A percentile compares a stretch with the other conserved stretches of the same genome.
phyloP scores from a whole-genome alignment of 2,888 invertebrate species.

The Mechanitis mazaeus region DNA sequence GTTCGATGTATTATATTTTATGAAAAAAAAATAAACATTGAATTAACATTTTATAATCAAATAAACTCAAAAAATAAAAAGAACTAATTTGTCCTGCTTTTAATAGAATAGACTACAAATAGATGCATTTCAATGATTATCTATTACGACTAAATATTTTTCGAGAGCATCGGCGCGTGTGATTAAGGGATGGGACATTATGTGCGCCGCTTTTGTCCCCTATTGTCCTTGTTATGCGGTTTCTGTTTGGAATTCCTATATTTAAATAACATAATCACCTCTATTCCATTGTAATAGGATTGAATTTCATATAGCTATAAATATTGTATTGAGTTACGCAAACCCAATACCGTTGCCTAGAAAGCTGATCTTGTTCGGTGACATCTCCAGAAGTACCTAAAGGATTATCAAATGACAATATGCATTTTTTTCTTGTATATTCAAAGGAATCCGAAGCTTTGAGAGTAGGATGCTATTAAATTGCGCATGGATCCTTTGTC shows the following conservation, averaged over 20 bases:
- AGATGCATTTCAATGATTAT: constrained; percentile 51
- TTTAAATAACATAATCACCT: constrained; percentile 14
- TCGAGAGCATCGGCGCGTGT: constrained; percentile 72
- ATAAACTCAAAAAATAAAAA: not conserved
- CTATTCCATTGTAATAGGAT: constrained; percentile 20
- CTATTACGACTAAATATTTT: constrained; percentile 67
- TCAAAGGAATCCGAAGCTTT: constrained; percentile 61
- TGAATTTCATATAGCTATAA: constrained; percentile 33
- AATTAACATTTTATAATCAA: not conserved
- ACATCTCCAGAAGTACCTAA: constrained; percentile 68
- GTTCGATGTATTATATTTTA: no score
- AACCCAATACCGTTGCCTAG: constrained; percentile 67
- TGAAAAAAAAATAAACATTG: no score
- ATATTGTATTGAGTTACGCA: constrained; percentile 72
- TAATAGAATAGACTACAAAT: constrained; percentile 62
- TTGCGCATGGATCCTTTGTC: constrained; percentile 73
- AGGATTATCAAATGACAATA: constrained; percentile 76
- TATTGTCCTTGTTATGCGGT: constrained; percentile 67
- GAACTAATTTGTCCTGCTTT: constrained; percentile 28
- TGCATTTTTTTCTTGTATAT: constrained; percentile 60
- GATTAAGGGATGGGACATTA: constrained; percentile 75
- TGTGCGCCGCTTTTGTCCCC: constrained; percentile 63
- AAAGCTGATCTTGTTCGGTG: constrained; percentile 73
- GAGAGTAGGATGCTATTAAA: constrained; percentile 72
- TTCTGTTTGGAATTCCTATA: constrained; percentile 52